Evolutionary conservation across 2,888 invertebrate species (phyloP).

Genomic region (Conomelus anceps): DNA sequence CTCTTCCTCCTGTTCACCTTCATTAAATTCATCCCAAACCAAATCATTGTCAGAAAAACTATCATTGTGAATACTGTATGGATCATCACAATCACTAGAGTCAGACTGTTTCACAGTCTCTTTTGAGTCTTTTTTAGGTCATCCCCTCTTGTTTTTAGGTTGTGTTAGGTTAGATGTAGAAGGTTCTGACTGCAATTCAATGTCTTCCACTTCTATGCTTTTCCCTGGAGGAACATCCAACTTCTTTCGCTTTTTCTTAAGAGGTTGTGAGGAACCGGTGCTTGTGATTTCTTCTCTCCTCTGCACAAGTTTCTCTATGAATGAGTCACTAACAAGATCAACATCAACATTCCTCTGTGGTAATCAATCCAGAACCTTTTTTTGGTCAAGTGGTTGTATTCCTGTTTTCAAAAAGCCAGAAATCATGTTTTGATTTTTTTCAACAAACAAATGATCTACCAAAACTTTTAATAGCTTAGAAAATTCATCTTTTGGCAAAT

Average conservation of each 20-base stretch:
- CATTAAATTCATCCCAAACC: neutral
- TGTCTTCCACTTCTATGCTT: neutral
- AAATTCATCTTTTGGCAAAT: no score
- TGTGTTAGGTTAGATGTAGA: neutral
- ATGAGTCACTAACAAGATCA: no score
- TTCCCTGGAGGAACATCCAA: neutral
- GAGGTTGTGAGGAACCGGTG: neutral
- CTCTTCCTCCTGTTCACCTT: neutral
- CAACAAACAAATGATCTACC: no score
- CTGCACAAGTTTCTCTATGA: neutral
- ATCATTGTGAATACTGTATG: neutral
- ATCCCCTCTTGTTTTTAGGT: neutral
- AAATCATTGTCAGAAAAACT: neutral
- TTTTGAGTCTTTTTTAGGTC: neutral
- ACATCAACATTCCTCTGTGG: neutral
- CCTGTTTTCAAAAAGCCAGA: neutral
- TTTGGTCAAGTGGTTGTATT: neutral
- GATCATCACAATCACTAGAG: neutral
- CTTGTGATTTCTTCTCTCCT: neutral
- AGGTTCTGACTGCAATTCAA: neutral
- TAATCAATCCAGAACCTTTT: neutral
- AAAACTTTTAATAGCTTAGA: no score
- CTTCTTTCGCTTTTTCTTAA: neutral
- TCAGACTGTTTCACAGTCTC: neutral
- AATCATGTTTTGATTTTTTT: neutral